Evolutionary conservation across 2,113 vertebrate genomes (phyloP).

Genomic region (Panthera tigris): DNA sequence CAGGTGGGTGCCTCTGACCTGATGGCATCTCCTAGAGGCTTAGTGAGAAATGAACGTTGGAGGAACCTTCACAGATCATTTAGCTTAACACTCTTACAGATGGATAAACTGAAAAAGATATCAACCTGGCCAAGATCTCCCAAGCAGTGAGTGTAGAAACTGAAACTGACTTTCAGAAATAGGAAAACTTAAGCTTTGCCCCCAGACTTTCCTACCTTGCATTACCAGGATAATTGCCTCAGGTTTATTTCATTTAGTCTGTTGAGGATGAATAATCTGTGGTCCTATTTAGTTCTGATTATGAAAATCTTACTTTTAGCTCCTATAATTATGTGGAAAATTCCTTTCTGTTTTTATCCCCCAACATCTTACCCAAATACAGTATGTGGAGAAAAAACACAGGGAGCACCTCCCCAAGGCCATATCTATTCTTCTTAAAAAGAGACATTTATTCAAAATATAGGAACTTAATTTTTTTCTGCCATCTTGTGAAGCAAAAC

Average conservation of each 20-base stretch:
- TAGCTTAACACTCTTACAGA: neutral
- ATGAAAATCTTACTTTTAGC: neutral
- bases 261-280: neutral
- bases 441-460: conserved; percentile 30
- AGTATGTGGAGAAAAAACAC: neutral
- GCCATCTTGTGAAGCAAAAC: neutral
- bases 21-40: neutral
- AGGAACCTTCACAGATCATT: neutral
- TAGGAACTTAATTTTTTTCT: conserved; percentile 25
- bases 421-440: neutral
- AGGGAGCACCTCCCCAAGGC: neutral
- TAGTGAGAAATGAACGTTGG: too few species aligned
- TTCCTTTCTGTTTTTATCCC: neutral
- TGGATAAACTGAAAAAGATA: neutral
- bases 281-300: neutral
- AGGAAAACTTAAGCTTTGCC: neutral
- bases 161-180: neutral
- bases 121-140: neutral
- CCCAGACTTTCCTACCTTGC: neutral
- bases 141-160: neutral
- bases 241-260: neutral
- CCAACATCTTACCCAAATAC: neutral
- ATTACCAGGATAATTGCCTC: neutral
- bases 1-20: neutral
- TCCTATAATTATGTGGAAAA: neutral